Evolutionary conservation across 2,888 invertebrate genomes (phyloP).

Genomic region (Falcaria lacertinaria): DNA sequence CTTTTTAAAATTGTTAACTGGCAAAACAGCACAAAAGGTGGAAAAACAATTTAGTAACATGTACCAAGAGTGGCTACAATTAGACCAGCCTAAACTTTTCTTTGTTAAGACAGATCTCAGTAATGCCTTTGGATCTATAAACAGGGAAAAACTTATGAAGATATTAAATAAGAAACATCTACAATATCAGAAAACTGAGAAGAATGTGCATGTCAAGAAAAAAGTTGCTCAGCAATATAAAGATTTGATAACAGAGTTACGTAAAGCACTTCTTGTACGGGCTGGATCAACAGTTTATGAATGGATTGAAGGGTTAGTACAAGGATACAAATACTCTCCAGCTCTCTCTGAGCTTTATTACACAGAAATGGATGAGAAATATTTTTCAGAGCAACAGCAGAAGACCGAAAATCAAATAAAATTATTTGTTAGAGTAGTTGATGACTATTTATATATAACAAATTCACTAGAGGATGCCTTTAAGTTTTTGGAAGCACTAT

Average conservation of each 20-base stretch:
- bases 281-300: conserved; percentile 67
- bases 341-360: conserved; percentile 71
- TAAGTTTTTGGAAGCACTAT: conserved; percentile 51
- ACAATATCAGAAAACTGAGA: conserved; percentile 42
- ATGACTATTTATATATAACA: conserved; percentile 72
- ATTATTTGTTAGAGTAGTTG: conserved; percentile 64
- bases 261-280: conserved; percentile 58
- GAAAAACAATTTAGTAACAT: conserved; percentile 46
- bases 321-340: conserved; percentile 74
- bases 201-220: conserved; percentile 40
- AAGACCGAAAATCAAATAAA: conserved; percentile 32
- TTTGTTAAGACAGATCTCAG: conserved; percentile 69
- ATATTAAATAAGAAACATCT: conserved; percentile 49
- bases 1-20: conserved; percentile 45
- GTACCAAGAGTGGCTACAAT: conserved; percentile 46
- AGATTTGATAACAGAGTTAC: conserved; percentile 54
- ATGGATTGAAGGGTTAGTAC: conserved; percentile 69
- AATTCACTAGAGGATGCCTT: conserved; percentile 55
- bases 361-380: conserved; percentile 51
- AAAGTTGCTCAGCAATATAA: conserved; percentile 50
- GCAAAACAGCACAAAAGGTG: conserved; percentile 36
- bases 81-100: conserved; percentile 58
- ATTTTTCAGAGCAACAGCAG: conserved; percentile 44
- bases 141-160: conserved; percentile 48
- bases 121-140: conserved; percentile 74